phyloP scores from a whole-genome alignment of 2,797 vertebrate species.

The Fundulus diaphanus region DNA sequence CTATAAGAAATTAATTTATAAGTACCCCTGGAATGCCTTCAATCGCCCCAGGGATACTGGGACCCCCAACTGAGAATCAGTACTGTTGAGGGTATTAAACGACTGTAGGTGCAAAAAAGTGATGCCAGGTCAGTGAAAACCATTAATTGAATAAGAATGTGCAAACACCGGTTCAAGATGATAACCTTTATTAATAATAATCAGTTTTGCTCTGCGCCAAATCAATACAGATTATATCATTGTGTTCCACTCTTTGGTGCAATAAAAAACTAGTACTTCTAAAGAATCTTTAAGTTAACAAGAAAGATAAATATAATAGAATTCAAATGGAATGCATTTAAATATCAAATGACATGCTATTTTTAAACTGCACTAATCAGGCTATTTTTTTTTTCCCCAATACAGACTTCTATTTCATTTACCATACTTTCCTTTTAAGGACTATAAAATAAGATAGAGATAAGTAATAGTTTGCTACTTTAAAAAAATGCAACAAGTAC shows the following conservation, averaged over 20 bases:
- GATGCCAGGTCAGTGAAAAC: background rate
- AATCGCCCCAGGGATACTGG: background rate
- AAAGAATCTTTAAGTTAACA: too few species aligned
- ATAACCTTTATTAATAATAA: background rate
- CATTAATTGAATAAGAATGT: background rate
- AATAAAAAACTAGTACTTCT: background rate
- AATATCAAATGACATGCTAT: background rate
- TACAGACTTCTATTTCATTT: background rate
- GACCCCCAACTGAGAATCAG: background rate
- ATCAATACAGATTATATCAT: background rate
- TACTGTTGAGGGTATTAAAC: background rate
- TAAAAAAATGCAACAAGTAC: background rate
- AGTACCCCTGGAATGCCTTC: background rate
- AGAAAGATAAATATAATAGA: too few species aligned
- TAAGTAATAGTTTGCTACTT: background rate
- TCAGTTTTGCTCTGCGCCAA: background rate
- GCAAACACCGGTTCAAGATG: background rate
- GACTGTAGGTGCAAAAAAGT: too few species aligned
- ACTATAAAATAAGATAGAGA: background rate
- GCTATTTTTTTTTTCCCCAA: background rate
- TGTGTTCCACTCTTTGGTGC: background rate
- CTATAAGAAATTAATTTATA: background rate
- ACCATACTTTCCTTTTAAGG: background rate
- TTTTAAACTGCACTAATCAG: background rate
- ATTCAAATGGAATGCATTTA: background rate